Conservation (phyloP, 2,888 invertebrate species). For the Muscina levida region DNA sequence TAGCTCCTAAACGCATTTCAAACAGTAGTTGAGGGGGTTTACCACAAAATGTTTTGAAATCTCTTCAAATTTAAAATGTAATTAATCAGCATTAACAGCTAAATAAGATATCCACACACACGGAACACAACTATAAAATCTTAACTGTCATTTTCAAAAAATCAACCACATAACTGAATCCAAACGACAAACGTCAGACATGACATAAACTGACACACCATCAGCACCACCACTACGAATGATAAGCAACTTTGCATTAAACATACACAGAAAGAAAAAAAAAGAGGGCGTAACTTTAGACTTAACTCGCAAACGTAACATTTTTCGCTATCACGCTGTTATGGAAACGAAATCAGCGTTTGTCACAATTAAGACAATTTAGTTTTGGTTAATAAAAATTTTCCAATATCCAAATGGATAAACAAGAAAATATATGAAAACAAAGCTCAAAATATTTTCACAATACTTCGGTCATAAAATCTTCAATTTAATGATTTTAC, state of each 20-base stretch:
- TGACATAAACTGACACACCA: background rate
- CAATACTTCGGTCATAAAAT: slow-evolving; percentile 43
- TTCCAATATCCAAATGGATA: slow-evolving; percentile 35
- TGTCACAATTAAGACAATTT: slow-evolving; percentile 22
- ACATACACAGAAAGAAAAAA: slow-evolving; percentile 35
- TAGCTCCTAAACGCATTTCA: no score
- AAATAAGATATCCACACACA: background rate
- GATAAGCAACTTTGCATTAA: background rate
- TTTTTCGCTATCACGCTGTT: slow-evolving; percentile 37
- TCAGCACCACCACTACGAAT: background rate
- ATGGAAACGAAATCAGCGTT: background rate
- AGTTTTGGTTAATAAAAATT: slow-evolving; percentile 54
- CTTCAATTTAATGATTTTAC: slow-evolving; percentile 49
- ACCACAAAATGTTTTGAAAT: background rate
- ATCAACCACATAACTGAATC: background rate
- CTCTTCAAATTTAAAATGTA: background rate
- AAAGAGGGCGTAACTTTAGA: slow-evolving; percentile 32
- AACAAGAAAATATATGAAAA: background rate
- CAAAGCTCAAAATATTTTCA: slow-evolving; percentile 36
- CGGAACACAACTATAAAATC: background rate
- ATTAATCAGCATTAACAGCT: slow-evolving; percentile 40
- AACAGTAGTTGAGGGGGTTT: no score
- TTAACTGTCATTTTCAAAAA: background rate
- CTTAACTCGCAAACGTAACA: background rate
- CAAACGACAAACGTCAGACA: background rate